These are phyloP conservation scores for Pelobates cultripes DNA, from an alignment of 2,797 vertebrate species.

Conservation along the genomic window DNA sequence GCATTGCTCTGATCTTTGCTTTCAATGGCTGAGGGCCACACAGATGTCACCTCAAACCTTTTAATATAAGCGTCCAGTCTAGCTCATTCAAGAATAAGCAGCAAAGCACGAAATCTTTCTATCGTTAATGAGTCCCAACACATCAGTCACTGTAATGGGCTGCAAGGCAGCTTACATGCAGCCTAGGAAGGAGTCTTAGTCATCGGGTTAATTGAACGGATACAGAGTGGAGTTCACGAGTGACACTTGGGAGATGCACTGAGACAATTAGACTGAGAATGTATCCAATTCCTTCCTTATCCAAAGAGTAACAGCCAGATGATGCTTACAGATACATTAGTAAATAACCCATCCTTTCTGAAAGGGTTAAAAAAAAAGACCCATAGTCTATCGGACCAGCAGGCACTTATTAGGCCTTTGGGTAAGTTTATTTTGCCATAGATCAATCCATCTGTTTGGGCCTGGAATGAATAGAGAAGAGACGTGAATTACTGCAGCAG, in stretches of 20 bases:
- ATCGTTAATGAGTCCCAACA: conserved; percentile 1
- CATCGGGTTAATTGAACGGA: conserved; percentile 44
- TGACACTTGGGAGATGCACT: conserved; percentile 19
- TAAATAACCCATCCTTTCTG: background rate
- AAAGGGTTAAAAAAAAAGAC: background rate
- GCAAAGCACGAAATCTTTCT: conserved; percentile 5
- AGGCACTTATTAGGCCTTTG: background rate
- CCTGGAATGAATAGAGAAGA: conserved; percentile 18
- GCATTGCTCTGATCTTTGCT: too few species aligned
- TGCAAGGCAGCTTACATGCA: fast-evolving
- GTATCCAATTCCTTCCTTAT: too few species aligned
- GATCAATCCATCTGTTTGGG: conserved; percentile 23
- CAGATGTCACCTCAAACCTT: background rate
- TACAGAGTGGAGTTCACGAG: conserved; percentile 39
- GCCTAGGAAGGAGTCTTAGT: conserved; percentile 30
- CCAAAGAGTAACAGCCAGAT: background rate
- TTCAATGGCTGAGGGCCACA: conserved; percentile 26
- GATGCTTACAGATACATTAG: background rate
- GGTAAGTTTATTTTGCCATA: background rate
- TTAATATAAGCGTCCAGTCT: background rate
- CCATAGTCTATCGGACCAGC: background rate
- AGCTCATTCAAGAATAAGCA: background rate
- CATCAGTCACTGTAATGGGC: conserved; percentile 12
- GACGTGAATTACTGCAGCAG: conserved; percentile 10
- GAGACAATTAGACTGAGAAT: conserved; percentile 26